phyloP scores from a whole-genome alignment of 2,888 invertebrate species.

The Dichetophora obliterata region DNA sequence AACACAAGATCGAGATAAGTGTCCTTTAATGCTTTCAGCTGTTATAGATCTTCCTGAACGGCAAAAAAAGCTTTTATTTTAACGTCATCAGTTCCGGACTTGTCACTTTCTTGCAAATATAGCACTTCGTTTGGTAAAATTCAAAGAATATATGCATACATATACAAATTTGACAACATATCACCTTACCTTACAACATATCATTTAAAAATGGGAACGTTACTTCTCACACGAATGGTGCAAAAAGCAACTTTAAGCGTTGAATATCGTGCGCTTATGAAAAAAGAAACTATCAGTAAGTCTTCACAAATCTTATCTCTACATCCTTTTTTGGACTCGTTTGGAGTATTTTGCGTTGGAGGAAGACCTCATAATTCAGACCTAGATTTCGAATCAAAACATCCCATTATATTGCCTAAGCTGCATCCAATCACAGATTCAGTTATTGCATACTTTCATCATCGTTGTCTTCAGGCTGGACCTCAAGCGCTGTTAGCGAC shows the following conservation, averaged over 20 bases:
- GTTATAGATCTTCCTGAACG: too few species aligned
- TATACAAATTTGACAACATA: background rate
- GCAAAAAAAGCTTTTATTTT: too few species aligned
- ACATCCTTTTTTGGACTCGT: constrained; percentile 43
- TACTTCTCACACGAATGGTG: too few species aligned
- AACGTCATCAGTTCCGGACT: too few species aligned
- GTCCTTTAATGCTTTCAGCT: too few species aligned
- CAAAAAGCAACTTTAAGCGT: too few species aligned
- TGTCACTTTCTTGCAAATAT: too few species aligned
- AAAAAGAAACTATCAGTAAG: too few species aligned
- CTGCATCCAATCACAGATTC: constrained; percentile 40
- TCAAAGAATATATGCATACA: constrained; percentile 36
- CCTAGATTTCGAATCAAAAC: constrained; percentile 30
- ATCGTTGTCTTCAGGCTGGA: constrained; percentile 41
- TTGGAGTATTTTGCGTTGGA: constrained; percentile 36
- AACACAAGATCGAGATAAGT: too few species aligned
- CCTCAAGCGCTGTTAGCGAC: constrained; percentile 43
- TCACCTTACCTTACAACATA: constrained; percentile 20
- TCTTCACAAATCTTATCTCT: too few species aligned
- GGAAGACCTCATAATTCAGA: constrained; percentile 27
- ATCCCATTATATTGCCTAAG: constrained; percentile 46
- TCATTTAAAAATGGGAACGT: constrained; percentile 33
- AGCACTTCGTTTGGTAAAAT: constrained; percentile 36
- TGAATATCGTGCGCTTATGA: too few species aligned
- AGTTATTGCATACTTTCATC: constrained; percentile 39